These are phyloP conservation scores for Limonius californicus DNA, from an alignment of 1,140 invertebrate species.

Conservation along the genomic window DNA sequence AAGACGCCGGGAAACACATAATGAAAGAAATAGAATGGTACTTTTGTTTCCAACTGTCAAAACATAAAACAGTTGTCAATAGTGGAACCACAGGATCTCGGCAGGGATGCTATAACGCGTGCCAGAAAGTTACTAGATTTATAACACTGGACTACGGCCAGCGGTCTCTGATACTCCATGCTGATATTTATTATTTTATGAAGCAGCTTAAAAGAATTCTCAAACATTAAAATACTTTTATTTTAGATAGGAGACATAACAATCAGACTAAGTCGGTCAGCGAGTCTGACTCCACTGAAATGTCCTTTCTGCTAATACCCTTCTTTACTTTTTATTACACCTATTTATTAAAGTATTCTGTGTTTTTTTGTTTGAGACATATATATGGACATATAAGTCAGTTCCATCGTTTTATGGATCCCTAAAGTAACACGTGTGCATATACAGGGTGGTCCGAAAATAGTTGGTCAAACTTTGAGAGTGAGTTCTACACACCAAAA, in stretches of 20 bases:
- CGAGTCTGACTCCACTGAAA: too few relatives aligned
- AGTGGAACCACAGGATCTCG: slow-evolving; percentile 23
- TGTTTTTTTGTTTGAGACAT: too few relatives aligned
- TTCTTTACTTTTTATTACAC: too few relatives aligned
- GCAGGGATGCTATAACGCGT: slow-evolving; percentile 32
- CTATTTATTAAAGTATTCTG: too few relatives aligned
- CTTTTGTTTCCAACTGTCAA: slow-evolving; percentile 35
- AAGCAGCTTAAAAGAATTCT: slow-evolving; percentile 17
- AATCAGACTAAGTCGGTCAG: too few relatives aligned
- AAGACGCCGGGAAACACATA: slow-evolving; percentile 22
- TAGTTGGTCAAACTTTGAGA: too few relatives aligned
- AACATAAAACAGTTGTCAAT: slow-evolving; percentile 37
- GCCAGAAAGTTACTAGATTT: slow-evolving; percentile 32
- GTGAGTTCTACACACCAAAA: too few relatives aligned
- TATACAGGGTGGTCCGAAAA: too few relatives aligned
- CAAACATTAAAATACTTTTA: neutral
- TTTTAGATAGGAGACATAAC: neutral
- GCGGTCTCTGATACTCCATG: slow-evolving; percentile 17
- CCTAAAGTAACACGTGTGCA: too few relatives aligned
- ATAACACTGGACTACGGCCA: slow-evolving; percentile 19
- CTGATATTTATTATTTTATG: slow-evolving; percentile 27
- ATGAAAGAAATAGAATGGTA: slow-evolving; percentile 31
- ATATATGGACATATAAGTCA: too few relatives aligned
- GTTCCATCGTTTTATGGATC: too few relatives aligned
- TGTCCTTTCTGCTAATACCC: too few relatives aligned